A percentile compares a stretch with the other conserved stretches of the same genome.
These are phyloP conservation scores for Aelia acuminata DNA, from an alignment of 2,888 invertebrate species.

Conservation along the genomic window DNA sequence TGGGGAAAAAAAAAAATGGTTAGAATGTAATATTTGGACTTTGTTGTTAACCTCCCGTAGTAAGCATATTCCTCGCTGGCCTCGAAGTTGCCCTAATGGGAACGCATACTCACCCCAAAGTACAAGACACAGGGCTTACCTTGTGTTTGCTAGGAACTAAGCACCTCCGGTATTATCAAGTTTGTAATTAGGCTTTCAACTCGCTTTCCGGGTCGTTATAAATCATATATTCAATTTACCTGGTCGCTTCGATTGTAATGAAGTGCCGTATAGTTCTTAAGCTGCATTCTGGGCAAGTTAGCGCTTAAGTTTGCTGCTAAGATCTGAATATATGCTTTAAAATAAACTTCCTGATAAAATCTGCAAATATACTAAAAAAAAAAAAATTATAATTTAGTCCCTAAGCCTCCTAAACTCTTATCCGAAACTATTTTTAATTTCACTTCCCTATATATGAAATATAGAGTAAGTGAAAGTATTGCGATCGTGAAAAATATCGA, in stretches of 20 bases:
- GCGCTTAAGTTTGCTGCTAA: neutral
- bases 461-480: too few species aligned
- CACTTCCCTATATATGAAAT: too few species aligned
- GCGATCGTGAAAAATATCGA: too few species aligned
- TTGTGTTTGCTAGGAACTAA: neutral
- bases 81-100: neutral
- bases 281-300: neutral
- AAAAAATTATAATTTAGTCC: too few species aligned
- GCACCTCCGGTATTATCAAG: neutral
- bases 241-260: neutral
- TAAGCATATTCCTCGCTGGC: neutral
- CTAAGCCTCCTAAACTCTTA: too few species aligned
- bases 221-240: neutral
- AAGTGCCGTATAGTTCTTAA: neutral
- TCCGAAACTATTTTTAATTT: too few species aligned
- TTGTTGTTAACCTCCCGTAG: too few species aligned
- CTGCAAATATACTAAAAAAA: too few species aligned
- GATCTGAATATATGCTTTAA: too few species aligned
- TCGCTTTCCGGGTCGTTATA: neutral
- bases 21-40: too few species aligned
- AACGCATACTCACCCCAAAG: neutral
- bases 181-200: slow-evolving; percentile 6
- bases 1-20: too few species aligned
- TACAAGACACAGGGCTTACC: neutral
- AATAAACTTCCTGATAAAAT: too few species aligned